Evolutionary conservation across 2,797 vertebrate species (phyloP).

Genomic region (Diceros bicornis): DNA sequence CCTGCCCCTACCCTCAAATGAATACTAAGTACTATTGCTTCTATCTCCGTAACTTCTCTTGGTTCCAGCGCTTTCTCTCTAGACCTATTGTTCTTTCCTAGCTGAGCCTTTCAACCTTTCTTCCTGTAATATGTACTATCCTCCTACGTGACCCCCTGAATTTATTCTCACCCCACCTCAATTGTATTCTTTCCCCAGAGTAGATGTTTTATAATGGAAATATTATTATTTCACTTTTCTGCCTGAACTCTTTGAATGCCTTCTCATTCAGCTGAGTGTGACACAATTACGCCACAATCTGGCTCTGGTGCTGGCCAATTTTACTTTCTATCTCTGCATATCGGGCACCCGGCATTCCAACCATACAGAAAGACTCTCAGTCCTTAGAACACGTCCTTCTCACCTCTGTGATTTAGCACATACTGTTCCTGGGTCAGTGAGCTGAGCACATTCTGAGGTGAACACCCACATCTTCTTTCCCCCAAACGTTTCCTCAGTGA

Average conservation of each 20-base stretch:
- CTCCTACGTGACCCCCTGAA: background rate
- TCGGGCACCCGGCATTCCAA: background rate
- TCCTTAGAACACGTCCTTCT: background rate
- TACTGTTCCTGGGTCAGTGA: background rate
- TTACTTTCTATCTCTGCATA: background rate
- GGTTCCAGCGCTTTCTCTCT: background rate
- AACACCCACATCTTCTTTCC: background rate
- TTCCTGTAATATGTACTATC: background rate
- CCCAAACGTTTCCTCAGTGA: background rate
- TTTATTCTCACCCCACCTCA: background rate
- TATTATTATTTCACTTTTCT: background rate
- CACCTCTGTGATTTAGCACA: background rate
- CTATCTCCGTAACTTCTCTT: background rate
- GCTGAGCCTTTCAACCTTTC: background rate
- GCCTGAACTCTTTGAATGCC: background rate
- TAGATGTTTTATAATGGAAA: background rate
- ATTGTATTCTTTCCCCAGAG: background rate
- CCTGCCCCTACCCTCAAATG: background rate
- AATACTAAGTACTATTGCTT: background rate
- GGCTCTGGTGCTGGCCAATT: background rate
- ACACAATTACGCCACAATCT: background rate
- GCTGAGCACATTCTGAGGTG: fast-evolving
- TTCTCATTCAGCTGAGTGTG: background rate
- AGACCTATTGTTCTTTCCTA: background rate
- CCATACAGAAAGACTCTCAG: background rate